Conservation (phyloP, 30 jellyfish, hydroid and myxozoan species). For the Mastigias papua region DNA sequence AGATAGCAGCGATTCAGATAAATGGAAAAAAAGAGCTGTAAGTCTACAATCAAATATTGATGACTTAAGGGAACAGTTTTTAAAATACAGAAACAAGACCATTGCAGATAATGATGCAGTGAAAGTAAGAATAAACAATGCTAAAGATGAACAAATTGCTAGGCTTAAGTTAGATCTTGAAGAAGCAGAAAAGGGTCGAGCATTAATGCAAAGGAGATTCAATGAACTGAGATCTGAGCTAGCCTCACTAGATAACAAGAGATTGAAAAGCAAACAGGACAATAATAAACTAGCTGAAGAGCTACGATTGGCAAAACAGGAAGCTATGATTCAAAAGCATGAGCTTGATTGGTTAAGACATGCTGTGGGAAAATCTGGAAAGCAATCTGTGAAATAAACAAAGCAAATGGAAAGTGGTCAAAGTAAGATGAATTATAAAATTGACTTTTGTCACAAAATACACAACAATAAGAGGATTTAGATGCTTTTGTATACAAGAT, state of each 20-base stretch:
- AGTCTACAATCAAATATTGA: slow-evolving; percentile 27
- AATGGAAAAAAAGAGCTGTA: slow-evolving; percentile 58
- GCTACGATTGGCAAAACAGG: slow-evolving; percentile 50
- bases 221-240: slow-evolving; percentile 16
- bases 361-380: slow-evolving; percentile 47
- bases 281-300: slow-evolving; percentile 32
- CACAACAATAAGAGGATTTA: no score
- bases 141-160: slow-evolving; percentile 24
- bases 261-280: not conserved
- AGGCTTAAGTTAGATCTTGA: slow-evolving; percentile 36
- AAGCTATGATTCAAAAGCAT: slow-evolving; percentile 52
- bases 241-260: not conserved
- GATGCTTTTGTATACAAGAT: no score
- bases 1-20: slow-evolving; percentile 5
- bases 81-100: slow-evolving; percentile 30
- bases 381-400: not conserved
- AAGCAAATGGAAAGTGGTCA: not conserved
- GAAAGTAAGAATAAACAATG: not conserved
- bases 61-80: slow-evolving; percentile 38
- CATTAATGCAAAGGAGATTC: slow-evolving; percentile 12
- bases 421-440: no score
- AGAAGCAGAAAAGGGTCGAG: slow-evolving; percentile 9
- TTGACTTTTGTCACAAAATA: no score
- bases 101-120: slow-evolving; percentile 36
- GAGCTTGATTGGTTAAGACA: slow-evolving; percentile 77